Percentiles rank a stretch among this genome's conserved stretches.
phyloP scores from a whole-genome alignment of 2,113 vertebrate species.

The Cephalopholis sonnerati region DNA sequence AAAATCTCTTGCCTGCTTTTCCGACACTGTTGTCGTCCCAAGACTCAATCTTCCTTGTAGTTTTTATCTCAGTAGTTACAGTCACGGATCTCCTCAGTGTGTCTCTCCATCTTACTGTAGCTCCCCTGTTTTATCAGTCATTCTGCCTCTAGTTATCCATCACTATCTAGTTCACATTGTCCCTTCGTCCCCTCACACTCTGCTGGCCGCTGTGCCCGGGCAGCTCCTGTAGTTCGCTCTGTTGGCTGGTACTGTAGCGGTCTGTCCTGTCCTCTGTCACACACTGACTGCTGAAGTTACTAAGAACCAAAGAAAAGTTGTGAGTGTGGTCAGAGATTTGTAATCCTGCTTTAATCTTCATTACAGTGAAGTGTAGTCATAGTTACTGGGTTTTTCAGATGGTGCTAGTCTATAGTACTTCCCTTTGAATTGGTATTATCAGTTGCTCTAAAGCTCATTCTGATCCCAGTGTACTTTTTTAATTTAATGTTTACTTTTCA shows the following conservation, averaged over 20 bases:
- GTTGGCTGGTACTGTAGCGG: not conserved
- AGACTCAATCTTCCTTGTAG: not conserved
- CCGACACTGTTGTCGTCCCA: not conserved
- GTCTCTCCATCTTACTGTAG: not conserved
- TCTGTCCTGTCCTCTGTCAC: not conserved
- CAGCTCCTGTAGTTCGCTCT: slow-evolving; percentile 12
- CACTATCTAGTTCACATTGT: slow-evolving; percentile 29
- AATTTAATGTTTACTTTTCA: slow-evolving; percentile 22
- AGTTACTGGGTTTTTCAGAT: not conserved
- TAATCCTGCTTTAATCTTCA: slow-evolving; percentile 2
- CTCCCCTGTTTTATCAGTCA: slow-evolving; percentile 27
- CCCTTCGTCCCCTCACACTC: slow-evolving; percentile 13
- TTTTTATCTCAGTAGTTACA: not conserved
- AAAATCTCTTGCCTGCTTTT: no score
- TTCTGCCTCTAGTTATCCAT: slow-evolving; percentile 21
- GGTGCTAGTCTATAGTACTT: not conserved
- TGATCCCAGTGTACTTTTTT: not conserved
- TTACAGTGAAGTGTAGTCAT: not conserved
- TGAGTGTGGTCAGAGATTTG: slow-evolving; percentile 2
- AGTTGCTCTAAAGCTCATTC: not conserved
- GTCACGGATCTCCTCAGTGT: not conserved
- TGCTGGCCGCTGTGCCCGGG: slow-evolving; percentile 28
- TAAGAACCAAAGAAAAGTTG: not conserved
- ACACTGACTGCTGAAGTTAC: not conserved
- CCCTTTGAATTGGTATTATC: not conserved